These are phyloP conservation scores for Istiophorus platypterus DNA, from an alignment of 2,113 vertebrate genomes.

Conservation along the genomic window DNA sequence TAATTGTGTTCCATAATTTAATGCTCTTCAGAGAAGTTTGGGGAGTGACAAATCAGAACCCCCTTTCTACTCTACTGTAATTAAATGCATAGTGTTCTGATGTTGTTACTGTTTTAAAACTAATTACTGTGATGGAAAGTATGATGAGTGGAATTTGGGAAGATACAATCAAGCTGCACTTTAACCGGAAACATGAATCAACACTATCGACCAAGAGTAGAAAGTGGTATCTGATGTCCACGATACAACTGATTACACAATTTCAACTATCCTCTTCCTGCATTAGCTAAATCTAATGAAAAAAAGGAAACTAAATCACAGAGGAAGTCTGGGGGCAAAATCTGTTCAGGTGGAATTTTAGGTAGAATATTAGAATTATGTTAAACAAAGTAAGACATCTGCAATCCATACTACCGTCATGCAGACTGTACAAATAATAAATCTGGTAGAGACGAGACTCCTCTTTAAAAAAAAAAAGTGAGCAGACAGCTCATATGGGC, in stretches of 20 bases:
- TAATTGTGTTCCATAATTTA: neutral
- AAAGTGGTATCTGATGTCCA: neutral
- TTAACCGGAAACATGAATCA: slow-evolving; percentile 18
- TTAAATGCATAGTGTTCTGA: neutral
- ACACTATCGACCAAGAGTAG: neutral
- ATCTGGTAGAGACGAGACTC: too few relatives aligned
- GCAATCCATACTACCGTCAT: neutral
- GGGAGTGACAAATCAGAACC: neutral
- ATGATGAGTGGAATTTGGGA: neutral
- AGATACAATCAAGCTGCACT: neutral
- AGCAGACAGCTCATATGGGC: too few relatives aligned
- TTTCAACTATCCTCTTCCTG: neutral
- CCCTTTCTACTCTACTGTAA: neutral
- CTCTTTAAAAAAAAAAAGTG: too few relatives aligned
- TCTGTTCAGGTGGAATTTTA: neutral
- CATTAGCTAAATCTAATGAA: neutral
- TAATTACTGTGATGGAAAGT: slow-evolving; percentile 17
- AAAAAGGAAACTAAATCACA: neutral
- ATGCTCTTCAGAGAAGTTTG: neutral
- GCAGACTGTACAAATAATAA: neutral
- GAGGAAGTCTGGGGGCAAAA: neutral
- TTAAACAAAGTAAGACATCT: neutral
- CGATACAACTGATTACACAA: neutral
- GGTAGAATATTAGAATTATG: neutral
- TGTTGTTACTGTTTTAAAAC: slow-evolving; percentile 1